phyloP scores from a whole-genome alignment of 1,140 invertebrate species.

The Globodera rostochiensis region DNA sequence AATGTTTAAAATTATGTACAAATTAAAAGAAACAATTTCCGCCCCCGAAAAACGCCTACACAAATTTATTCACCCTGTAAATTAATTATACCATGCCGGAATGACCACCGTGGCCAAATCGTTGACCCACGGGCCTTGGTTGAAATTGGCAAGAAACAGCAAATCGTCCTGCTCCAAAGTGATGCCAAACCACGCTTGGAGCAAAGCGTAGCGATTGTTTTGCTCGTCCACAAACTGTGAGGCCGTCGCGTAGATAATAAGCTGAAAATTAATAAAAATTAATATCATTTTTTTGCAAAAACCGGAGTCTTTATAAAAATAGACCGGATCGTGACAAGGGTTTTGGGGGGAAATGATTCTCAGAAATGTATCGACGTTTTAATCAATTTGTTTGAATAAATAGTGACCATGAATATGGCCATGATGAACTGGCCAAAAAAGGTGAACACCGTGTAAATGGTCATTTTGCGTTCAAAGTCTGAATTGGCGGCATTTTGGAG shows the following conservation, averaged over 20 bases:
- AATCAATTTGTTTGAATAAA: background rate
- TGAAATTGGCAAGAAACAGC: background rate
- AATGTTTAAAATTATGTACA: background rate
- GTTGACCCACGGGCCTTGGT: background rate
- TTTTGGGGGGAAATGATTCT: too few relatives aligned
- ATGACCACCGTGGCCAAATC: conserved; percentile 8
- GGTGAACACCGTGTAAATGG: background rate
- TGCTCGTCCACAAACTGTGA: background rate
- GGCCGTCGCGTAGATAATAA: too few relatives aligned
- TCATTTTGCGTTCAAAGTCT: background rate
- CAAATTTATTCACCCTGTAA: too few relatives aligned
- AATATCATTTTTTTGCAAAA: too few relatives aligned
- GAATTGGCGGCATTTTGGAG: background rate
- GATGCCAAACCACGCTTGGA: background rate
- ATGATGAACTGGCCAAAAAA: background rate
- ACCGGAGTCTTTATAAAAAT: too few relatives aligned
- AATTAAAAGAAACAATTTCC: background rate
- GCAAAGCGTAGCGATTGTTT: background rate
- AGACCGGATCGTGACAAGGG: too few relatives aligned
- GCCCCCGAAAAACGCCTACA: too few relatives aligned
- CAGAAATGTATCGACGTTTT: too few relatives aligned
- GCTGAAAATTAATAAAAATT: too few relatives aligned
- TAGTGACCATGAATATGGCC: background rate
- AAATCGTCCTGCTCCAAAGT: background rate
- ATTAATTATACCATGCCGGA: background rate